These are phyloP conservation scores for Antheraea mylitta DNA, from an alignment of 1,140 invertebrate genomes.

Conservation along the genomic window DNA sequence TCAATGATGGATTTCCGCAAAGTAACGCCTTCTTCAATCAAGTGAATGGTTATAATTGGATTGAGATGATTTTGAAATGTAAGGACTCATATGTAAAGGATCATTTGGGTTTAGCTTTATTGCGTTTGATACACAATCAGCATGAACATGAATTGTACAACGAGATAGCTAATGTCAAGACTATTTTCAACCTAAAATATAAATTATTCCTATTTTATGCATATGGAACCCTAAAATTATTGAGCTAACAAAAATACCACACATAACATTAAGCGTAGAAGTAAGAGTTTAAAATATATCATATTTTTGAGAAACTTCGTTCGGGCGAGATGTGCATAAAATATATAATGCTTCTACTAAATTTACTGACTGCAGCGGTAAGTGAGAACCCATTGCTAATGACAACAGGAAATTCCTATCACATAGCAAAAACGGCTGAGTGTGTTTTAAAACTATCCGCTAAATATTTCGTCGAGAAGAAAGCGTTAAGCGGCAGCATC, in stretches of 20 bases:
- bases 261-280: not conserved
- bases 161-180: no score
- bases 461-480: slow-evolving; percentile 77
- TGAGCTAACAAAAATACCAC: not conserved
- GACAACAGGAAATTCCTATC: slow-evolving; percentile 45
- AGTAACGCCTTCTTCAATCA: no score
- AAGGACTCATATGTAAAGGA: no score
- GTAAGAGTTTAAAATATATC: no score
- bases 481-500: slow-evolving; percentile 73
- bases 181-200: no score
- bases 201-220: no score
- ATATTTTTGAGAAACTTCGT: not conserved
- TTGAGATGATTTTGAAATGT: no score
- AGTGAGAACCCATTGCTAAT: slow-evolving; percentile 47
- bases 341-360: not conserved
- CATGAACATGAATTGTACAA: no score
- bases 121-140: no score
- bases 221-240: not conserved
- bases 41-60: no score
- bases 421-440: slow-evolving; percentile 60
- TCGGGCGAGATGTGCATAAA: not conserved
- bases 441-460: slow-evolving; percentile 74
- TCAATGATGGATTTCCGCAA: no score
- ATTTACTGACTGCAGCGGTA: slow-evolving; percentile 10
- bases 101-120: no score